Conservation (phyloP, 1,140 invertebrate species). For the Leptinotarsa lineolata region DNA sequence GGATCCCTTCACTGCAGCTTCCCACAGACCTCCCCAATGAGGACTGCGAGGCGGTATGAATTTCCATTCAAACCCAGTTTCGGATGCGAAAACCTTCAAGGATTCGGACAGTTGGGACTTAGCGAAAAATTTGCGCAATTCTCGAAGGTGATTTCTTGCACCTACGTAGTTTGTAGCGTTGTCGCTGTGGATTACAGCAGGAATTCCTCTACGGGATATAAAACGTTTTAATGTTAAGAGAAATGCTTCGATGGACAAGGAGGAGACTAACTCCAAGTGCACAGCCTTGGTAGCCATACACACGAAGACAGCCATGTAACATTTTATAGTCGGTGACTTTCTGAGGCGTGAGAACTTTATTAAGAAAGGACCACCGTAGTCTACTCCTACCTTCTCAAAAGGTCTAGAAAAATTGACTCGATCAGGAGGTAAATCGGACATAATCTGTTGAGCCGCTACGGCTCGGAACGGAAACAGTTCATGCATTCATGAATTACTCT, state of each 20-base stretch:
- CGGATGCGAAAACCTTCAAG: slow-evolving; percentile 29
- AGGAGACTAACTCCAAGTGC: too few species aligned
- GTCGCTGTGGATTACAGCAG: slow-evolving; percentile 10
- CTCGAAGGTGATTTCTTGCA: slow-evolving; percentile 49
- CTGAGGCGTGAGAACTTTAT: slow-evolving; percentile 26
- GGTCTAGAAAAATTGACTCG: slow-evolving; percentile 32
- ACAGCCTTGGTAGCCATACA: too few species aligned
- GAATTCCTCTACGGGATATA: slow-evolving; percentile 10
- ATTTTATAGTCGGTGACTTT: too few species aligned
- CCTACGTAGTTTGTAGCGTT: slow-evolving; percentile 37
- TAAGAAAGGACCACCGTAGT: slow-evolving; percentile 45
- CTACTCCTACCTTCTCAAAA: slow-evolving; percentile 41
- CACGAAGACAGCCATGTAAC: too few species aligned
- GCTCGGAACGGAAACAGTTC: slow-evolving; percentile 24
- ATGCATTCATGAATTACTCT: slow-evolving; percentile 14
- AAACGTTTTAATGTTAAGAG: not conserved
- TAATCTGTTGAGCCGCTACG: slow-evolving; percentile 21
- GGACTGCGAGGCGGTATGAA: slow-evolving; percentile 11
- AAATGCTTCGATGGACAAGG: slow-evolving; percentile 19
- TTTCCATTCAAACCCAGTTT: slow-evolving; percentile 6
- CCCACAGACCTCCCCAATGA: slow-evolving; percentile 10
- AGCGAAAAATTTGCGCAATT: slow-evolving; percentile 21
- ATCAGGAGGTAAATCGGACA: slow-evolving; percentile 35
- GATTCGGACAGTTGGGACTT: not conserved
- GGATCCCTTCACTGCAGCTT: slow-evolving; percentile 39